These are phyloP conservation scores for Lordiphosa fenestrarum DNA, from an alignment of 2,888 invertebrate genomes.

Conservation along the genomic window DNA sequence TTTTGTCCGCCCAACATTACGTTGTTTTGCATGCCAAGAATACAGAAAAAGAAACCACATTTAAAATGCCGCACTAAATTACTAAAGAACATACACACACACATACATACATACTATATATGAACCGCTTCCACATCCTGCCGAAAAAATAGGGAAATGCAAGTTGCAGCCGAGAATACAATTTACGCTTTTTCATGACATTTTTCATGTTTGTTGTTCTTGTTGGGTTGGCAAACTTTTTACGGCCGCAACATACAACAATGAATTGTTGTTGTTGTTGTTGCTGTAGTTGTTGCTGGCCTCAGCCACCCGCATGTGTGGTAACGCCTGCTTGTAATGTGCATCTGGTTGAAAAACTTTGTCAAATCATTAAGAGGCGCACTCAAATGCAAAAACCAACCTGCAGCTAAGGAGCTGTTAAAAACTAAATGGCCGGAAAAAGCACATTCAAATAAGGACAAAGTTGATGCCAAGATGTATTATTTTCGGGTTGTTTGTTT, in stretches of 20 bases:
- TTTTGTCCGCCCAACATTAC: constrained; percentile 1
- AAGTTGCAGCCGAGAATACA: constrained; percentile 52
- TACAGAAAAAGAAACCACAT: constrained; percentile 35
- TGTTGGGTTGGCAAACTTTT: constrained; percentile 51
- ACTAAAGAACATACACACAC: constrained; percentile 40
- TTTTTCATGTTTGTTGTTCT: constrained; percentile 45
- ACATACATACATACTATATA: constrained; percentile 19
- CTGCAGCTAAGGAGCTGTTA: constrained; percentile 6
- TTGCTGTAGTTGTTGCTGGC: constrained; percentile 19
- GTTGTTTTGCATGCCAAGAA: constrained; percentile 11
- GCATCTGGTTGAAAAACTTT: constrained; percentile 56
- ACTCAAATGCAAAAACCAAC: constrained; percentile 34
- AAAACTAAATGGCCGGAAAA: constrained; percentile 17
- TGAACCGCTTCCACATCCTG: constrained; percentile 4
- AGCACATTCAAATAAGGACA: not conserved
- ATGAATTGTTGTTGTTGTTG: constrained; percentile 34
- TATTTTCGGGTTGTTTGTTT: not conserved
- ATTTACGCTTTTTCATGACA: constrained; percentile 56
- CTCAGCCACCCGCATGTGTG: constrained; percentile 20
- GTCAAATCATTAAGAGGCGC: constrained; percentile 51
- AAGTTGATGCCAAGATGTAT: constrained; percentile 16
- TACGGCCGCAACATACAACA: constrained; percentile 57
- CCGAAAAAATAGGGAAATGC: constrained; percentile 13
- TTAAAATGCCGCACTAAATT: constrained; percentile 62
- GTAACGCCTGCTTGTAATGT: constrained; percentile 46